Conservation (phyloP, 2,888 invertebrate species). For the Alitta virens region DNA sequence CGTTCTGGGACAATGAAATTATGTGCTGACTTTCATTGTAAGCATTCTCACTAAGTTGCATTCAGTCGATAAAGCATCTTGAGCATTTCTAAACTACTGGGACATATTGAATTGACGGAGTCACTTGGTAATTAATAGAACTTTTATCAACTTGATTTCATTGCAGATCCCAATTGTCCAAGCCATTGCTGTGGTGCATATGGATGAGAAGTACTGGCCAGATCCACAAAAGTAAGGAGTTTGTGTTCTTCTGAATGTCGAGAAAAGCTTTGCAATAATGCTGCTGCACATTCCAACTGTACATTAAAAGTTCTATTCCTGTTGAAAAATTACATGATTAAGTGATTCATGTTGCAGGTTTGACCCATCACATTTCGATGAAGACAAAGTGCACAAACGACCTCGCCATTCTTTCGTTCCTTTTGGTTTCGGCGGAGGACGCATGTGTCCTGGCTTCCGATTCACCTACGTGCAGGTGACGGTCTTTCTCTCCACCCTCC, state of each 20-base stretch:
- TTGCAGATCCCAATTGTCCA: slow-evolving; percentile 53
- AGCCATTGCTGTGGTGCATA: slow-evolving; percentile 48
- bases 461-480: slow-evolving; percentile 43
- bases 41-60: too few relatives aligned
- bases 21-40: too few relatives aligned
- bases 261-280: too few relatives aligned
- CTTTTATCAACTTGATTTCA: neutral
- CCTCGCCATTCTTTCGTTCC: slow-evolving; percentile 45
- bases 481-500: slow-evolving; percentile 37
- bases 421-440: slow-evolving; percentile 55
- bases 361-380: neutral
- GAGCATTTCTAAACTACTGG: too few relatives aligned
- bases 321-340: too few relatives aligned
- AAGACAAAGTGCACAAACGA: slow-evolving; percentile 34
- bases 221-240: slow-evolving; percentile 46
- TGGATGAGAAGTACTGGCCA: slow-evolving; percentile 45
- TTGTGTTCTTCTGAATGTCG: neutral
- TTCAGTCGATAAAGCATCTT: too few relatives aligned
- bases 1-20: too few relatives aligned
- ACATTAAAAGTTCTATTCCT: too few relatives aligned
- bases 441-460: slow-evolving; percentile 43
- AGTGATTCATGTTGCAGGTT: slow-evolving; percentile 1
- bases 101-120: too few relatives aligned
- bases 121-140: too few relatives aligned
- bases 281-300: too few relatives aligned